These are phyloP conservation scores for Pollimyrus isidori DNA, from an alignment of 2,113 vertebrate species.

Conservation along the genomic window DNA sequence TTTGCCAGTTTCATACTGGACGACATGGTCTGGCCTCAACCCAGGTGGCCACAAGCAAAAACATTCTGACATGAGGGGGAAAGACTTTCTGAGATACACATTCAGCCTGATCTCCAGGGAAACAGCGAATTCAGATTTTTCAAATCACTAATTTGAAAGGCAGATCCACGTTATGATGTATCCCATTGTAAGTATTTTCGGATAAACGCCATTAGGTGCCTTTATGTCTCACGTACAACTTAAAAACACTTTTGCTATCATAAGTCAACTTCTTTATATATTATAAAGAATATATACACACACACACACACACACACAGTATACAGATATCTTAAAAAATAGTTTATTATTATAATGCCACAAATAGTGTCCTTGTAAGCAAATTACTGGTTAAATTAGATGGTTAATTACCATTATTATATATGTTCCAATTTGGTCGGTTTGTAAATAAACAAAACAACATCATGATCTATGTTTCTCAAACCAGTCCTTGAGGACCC, in stretches of 20 bases:
- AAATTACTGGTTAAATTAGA: neutral
- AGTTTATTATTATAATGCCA: neutral
- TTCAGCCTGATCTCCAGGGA: neutral
- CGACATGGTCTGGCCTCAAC: neutral
- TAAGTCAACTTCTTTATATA: too few relatives aligned
- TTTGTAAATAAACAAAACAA: neutral
- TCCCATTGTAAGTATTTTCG: too few relatives aligned
- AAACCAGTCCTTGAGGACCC: neutral
- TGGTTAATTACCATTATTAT: neutral
- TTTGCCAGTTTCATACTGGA: neutral
- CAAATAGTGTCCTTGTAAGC: neutral
- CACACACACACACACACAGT: too few relatives aligned
- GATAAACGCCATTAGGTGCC: too few relatives aligned
- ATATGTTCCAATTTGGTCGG: neutral
- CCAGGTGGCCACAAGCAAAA: neutral
- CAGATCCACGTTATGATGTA: neutral
- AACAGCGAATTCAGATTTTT: neutral
- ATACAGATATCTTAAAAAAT: neutral
- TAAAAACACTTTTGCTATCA: too few relatives aligned
- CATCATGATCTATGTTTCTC: neutral
- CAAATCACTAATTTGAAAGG: neutral
- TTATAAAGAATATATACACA: too few relatives aligned
- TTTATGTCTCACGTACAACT: too few relatives aligned
- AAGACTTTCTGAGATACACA: neutral
- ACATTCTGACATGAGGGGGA: neutral